A percentile compares a stretch with the other conserved stretches of the same genome.
Conservation (phyloP, 2,797 vertebrate genomes). For the Otolemur crassicaudatus region DNA sequence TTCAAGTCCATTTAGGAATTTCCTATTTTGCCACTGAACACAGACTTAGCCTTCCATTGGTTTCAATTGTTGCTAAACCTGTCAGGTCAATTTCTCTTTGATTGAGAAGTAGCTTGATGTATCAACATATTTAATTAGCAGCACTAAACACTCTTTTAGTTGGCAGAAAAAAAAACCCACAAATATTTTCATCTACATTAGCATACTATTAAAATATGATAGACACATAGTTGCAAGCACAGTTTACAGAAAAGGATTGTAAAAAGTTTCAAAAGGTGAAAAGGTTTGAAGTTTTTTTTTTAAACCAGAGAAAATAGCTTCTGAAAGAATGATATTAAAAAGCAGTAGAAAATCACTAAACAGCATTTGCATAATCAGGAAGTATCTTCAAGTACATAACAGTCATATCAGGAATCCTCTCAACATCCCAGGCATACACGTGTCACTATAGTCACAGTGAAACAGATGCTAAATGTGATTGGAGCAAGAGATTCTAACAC, state of each 20-base stretch:
- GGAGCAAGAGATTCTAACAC: not conserved
- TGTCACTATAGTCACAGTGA: conserved; percentile 27
- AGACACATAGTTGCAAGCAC: conserved; percentile 2
- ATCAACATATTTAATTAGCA: conserved; percentile 16
- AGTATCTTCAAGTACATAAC: conserved; percentile 38
- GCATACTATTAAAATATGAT: conserved; percentile 37
- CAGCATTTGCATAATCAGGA: not conserved
- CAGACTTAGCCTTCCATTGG: not conserved
- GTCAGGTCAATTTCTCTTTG: not conserved
- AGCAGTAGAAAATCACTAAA: conserved; percentile 21
- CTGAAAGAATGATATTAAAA: conserved; percentile 4
- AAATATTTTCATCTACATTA: not conserved
- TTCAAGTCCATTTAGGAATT: not conserved
- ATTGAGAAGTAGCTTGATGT: not conserved
- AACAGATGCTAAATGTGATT: conserved; percentile 58
- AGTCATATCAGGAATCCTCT: not conserved
- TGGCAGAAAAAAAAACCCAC: not conserved
- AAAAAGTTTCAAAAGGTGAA: conserved; percentile 43
- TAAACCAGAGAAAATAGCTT: conserved; percentile 12
- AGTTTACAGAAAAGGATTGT: conserved; percentile 13
- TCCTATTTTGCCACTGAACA: not conserved
- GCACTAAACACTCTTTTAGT: not conserved
- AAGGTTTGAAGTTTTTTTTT: not conserved
- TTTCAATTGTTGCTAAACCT: not conserved
- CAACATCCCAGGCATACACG: not conserved